These are phyloP conservation scores for Eilema griseolum DNA, from an alignment of 2,888 invertebrate genomes.

Conservation along the genomic window DNA sequence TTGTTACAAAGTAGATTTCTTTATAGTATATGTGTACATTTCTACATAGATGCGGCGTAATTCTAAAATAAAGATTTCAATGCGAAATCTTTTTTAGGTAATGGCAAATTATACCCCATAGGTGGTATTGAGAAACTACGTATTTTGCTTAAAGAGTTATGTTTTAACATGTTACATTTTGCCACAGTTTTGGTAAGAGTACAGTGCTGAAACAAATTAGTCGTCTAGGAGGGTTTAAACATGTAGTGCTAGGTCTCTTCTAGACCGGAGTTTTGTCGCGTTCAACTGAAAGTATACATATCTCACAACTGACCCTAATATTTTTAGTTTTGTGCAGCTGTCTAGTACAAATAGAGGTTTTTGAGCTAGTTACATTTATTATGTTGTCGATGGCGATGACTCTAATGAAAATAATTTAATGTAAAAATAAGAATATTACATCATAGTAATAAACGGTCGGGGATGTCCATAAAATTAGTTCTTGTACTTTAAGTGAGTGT, in stretches of 20 bases:
- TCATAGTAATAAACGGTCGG: too few species aligned
- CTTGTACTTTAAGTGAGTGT: too few species aligned
- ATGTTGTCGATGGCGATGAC: too few species aligned
- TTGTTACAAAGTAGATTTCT: neutral
- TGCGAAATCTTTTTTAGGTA: neutral
- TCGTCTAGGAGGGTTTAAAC: neutral
- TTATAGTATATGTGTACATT: neutral
- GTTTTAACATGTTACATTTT: neutral
- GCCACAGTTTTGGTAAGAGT: neutral
- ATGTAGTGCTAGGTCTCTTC: neutral
- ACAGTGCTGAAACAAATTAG: neutral
- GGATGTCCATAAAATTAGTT: too few species aligned
- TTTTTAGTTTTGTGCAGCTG: too few species aligned
- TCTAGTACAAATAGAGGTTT: too few species aligned
- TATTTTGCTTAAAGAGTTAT: neutral
- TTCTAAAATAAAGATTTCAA: neutral
- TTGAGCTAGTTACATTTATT: too few species aligned
- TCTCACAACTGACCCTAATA: too few species aligned
- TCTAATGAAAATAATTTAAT: too few species aligned
- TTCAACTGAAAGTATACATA: too few species aligned
- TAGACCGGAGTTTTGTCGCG: neutral
- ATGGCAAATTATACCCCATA: neutral
- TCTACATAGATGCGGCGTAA: neutral
- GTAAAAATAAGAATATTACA: too few species aligned
- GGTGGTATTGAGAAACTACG: neutral